These are phyloP conservation scores for Tupaia tana DNA, from an alignment of 2,113 vertebrate genomes.

Conservation along the genomic window DNA sequence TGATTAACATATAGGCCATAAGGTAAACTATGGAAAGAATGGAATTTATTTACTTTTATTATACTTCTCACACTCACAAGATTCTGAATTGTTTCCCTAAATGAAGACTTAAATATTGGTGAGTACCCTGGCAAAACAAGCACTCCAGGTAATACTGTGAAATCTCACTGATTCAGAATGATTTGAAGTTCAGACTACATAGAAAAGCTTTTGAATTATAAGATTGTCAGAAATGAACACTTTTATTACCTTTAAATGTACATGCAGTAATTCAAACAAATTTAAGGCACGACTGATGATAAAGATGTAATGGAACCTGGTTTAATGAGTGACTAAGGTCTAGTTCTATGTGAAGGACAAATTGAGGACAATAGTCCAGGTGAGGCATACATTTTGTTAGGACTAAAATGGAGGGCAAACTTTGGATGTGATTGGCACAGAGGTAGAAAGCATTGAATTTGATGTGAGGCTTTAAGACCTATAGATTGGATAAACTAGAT, in stretches of 20 bases:
- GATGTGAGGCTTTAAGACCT: not conserved
- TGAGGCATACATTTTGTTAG: not conserved
- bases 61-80: conserved; percentile 60
- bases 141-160: conserved; percentile 53
- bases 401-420: not conserved
- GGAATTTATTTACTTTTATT: conserved; percentile 74
- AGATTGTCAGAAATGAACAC: conserved; percentile 39
- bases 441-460: not conserved
- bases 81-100: conserved; percentile 61
- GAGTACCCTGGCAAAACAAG: conserved; percentile 43
- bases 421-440: not conserved
- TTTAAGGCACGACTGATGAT: conserved; percentile 7
- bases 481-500: not conserved
- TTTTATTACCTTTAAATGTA: conserved; percentile 60
- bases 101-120: conserved; percentile 56
- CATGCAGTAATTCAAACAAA: not conserved
- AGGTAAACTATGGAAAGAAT: conserved; percentile 74
- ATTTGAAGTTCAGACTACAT: not conserved
- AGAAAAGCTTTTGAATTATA: conserved; percentile 50
- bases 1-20: conserved; percentile 81
- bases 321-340: conserved; percentile 10
- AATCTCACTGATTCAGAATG: conserved; percentile 62
- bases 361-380: not conserved
- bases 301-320: not conserved
- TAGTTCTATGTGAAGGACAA: not conserved